Base-by-base conservation (phyloP, 1,140 invertebrate species). In the Harlomillsia oculata region DNA sequence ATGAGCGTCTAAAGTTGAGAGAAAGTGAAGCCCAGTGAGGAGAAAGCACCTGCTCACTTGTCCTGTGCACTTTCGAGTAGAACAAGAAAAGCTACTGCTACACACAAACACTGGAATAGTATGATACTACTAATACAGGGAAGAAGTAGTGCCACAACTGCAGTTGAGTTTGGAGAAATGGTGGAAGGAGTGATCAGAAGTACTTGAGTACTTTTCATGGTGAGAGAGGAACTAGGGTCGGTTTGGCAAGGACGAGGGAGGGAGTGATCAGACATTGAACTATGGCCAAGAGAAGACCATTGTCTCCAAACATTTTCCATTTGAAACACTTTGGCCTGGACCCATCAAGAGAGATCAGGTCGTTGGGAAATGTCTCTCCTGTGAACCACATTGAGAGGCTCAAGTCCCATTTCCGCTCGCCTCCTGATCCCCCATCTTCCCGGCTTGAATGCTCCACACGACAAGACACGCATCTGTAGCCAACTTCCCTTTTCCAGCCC, bases 251-350 rank as follows among this genome's bases (percentile, higher is more conserved):
- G 30, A 8, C 16, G 16, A 26, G 2, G 20, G 30, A 50, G 30
- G 18, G 34, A 39, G 23, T 40, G 29, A 52, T 40, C 21, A 39
- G 37, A 6, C 34, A 32, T 52, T 52, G 49, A 52, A 52, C 49
- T 40, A 37, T 52, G 49, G 49, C 49, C 49, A 52, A 52, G 34
- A 39, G 34, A 36, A 52, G 34, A 36, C 49, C 49, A 52, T 52
- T 52, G 49, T 52, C 49, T 37, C 49, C 49, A 52, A 52, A 40
- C 34, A 52, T 48, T 48, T 48, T 48, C 45, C 45, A 48, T 52
- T 52, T 52, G 49, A 52, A 52, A 52, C 49, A 52, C 34, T 52
- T 52, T 52, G 49, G 49, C 34, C 37, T 37, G 37, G 20, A 52
- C 37, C 49, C 49, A 52, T 52, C 37, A 52, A 30, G 36, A 48